Evolutionary conservation across 2,113 vertebrate genomes (phyloP), one percentile per base, ranked within the genome.

Genomic region (Oncorhynchus tshawytscha): DNA sequence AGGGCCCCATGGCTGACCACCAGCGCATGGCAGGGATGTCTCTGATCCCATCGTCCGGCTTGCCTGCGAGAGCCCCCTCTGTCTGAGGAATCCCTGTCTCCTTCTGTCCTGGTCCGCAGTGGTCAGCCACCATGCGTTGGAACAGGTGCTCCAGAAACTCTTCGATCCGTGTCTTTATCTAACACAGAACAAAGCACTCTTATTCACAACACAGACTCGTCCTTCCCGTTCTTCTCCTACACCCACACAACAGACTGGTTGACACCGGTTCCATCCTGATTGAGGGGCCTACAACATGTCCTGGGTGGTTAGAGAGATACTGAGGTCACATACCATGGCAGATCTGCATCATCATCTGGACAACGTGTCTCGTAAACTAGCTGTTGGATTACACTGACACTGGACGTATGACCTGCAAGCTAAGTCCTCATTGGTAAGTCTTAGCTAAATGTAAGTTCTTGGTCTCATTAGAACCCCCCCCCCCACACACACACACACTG

Each of bases 1-100:
- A 94, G 96, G 9, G 94, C 95, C 1, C 97, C 97, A 0, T 99
- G 97, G 84, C 94, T 95, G 82, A 98, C 96, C 13, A 97, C 92
- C 68, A 98, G 77, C 27, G 95, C 84, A 29, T 94, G 95, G 94
- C 92, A 0, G 82, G 90, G 62, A 95, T 5, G 0, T 64, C 67
- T 5, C 16, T 51, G 16, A 88, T 20, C 0, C 87, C 82, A 0
- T 90, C 90, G 20, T 86, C 84, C 0, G 91, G 82, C 15, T 27
- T 64, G 15, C 91, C 90, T 74, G 9, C 60, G 15, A 79, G 74
- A 80, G 72, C 18, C 0, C 34, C 4, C 0, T 73, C 70, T 0
- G 67, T 29, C 11, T 78, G 7, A 4, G 67, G 11, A n/a, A 70
- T 13, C 34, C 2, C 29, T 15, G 67, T 34, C 67, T 16, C 31